Percentiles rank a stretch among this genome's conserved stretches.
phyloP scores from a whole-genome alignment of 2,888 invertebrate species.

The Rosalia funebris region DNA sequence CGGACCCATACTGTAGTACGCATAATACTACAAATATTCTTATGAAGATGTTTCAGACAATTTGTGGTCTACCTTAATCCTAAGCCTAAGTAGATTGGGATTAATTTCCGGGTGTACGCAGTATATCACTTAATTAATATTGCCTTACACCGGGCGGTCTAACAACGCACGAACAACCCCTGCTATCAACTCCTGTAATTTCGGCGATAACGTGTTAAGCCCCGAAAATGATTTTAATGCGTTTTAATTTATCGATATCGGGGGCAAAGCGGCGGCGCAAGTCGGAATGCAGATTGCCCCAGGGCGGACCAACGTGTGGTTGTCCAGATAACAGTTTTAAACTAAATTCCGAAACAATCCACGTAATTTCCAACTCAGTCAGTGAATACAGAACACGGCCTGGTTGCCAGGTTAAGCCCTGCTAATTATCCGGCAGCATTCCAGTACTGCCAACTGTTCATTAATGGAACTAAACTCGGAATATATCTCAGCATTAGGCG shows the following conservation, averaged over 20 bases:
- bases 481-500: conserved; percentile 33
- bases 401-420: conserved; percentile 39
- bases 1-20: too few species aligned
- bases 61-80: too few species aligned
- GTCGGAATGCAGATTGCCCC: conserved; percentile 8
- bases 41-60: too few species aligned
- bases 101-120: too few species aligned
- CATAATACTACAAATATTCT: too few species aligned
- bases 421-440: conserved; percentile 42
- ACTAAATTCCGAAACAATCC: conserved; percentile 43
- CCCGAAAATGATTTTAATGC: conserved; percentile 18
- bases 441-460: conserved; percentile 33
- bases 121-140: too few species aligned
- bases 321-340: conserved; percentile 41
- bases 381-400: conserved; percentile 39
- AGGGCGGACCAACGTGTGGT: conserved; percentile 31
- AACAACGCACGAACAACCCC: neutral
- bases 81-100: too few species aligned
- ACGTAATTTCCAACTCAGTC: conserved; percentile 41
- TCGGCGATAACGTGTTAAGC: conserved; percentile 9
- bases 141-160: too few species aligned
- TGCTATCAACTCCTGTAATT: neutral
- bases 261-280: conserved; percentile 1
- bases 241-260: conserved; percentile 11
- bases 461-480: conserved; percentile 38